A percentile compares a stretch with the other conserved stretches of the same genome.
Evolutionary conservation across 2,888 invertebrate species (phyloP).

Genomic region (Athalia circularis): DNA sequence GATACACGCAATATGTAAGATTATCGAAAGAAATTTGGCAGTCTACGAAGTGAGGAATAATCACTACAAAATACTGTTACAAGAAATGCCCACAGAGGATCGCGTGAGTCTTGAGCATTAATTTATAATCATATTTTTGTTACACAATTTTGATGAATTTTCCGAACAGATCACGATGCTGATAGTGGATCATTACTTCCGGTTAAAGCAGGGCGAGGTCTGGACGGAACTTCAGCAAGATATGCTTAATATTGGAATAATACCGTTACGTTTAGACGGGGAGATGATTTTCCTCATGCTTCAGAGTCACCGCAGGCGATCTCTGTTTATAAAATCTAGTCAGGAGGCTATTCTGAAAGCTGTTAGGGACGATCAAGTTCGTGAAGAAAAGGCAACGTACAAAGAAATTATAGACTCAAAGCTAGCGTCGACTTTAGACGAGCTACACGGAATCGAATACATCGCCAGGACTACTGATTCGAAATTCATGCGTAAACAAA

Average conservation of each 20-base stretch:
- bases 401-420: conserved; percentile 67
- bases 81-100: conserved; percentile 67
- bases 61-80: conserved; percentile 69
- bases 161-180: conserved; percentile 70
- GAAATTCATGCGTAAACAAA: conserved; percentile 67
- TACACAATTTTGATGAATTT: not conserved
- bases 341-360: conserved; percentile 66
- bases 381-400: conserved; percentile 69
- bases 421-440: conserved; percentile 69
- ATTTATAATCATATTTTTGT: not conserved
- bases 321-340: conserved; percentile 63
- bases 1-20: conserved; percentile 73
- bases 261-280: conserved; percentile 69
- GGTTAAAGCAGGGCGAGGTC: conserved; percentile 73
- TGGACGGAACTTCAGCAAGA: conserved; percentile 73
- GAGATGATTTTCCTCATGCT: conserved; percentile 68
- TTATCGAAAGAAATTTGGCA: conserved; percentile 67
- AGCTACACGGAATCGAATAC: conserved; percentile 70
- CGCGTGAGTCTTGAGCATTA: conserved; percentile 60
- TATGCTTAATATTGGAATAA: conserved; percentile 67
- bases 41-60: conserved; percentile 68
- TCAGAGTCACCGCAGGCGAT: conserved; percentile 69
- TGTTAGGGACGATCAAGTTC: conserved; percentile 63
- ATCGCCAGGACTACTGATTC: conserved; percentile 71
- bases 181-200: conserved; percentile 73